Percentiles rank a stretch among this genome's conserved stretches.
phyloP scores from a whole-genome alignment of 2,113 vertebrate species.

The Tragulus kanchil region DNA sequence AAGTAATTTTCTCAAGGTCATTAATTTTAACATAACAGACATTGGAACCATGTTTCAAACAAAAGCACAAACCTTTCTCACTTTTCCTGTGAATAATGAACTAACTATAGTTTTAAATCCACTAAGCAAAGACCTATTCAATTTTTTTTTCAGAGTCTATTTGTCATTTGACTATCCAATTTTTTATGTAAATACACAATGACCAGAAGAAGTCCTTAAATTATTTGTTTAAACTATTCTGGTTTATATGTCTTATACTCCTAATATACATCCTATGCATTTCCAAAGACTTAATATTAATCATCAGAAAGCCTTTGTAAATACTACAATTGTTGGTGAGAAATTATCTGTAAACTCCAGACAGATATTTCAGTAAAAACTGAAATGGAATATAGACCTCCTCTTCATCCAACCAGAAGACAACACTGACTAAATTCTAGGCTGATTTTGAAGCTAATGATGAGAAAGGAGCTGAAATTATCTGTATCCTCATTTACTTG shows the following conservation, averaged over 20 bases:
- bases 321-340: not conserved
- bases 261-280: not conserved
- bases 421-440: not conserved
- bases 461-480: not conserved
- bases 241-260: constrained; percentile 10
- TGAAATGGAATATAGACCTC: not conserved
- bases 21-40: not conserved
- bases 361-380: not conserved
- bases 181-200: not conserved
- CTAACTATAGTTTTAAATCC: not conserved
- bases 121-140: not conserved
- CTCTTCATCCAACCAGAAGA: not conserved
- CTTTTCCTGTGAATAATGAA: not conserved
- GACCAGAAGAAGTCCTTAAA: not conserved
- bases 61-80: not conserved
- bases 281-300: not conserved
- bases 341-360: not conserved
- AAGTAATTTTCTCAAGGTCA: not conserved
- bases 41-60: not conserved
- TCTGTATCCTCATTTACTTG: not conserved
- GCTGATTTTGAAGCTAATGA: not conserved
- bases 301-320: not conserved
- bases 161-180: not conserved
- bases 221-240: not conserved
- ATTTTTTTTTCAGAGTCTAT: not conserved